phyloP scores from a whole-genome alignment of 2,797 vertebrate species.

The Phalanger gymnotis region DNA sequence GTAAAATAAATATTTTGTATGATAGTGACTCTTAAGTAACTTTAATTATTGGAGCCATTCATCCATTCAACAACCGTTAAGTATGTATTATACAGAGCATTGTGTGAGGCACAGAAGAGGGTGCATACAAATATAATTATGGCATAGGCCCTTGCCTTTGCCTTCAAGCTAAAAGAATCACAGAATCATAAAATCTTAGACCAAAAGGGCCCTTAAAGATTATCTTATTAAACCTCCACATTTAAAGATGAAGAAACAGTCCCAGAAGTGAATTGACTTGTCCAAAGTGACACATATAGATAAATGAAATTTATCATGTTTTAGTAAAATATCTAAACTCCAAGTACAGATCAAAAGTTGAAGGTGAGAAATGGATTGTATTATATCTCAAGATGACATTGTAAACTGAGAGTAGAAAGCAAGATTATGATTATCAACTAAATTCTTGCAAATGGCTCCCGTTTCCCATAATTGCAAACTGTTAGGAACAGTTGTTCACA shows the following conservation, averaged over 20 bases:
- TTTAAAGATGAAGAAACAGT: not conserved
- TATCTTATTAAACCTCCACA: not conserved
- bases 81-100: not conserved
- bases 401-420: not conserved
- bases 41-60: not conserved
- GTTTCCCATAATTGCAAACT: not conserved
- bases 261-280: not conserved
- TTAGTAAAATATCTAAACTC: not conserved
- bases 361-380: not conserved
- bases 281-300: not conserved
- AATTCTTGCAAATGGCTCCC: not conserved
- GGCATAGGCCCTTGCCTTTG: not conserved
- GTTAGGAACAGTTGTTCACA: not conserved
- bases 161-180: not conserved
- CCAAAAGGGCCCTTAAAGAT: not conserved
- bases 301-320: not conserved
- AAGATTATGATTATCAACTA: not conserved
- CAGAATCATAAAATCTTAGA: not conserved
- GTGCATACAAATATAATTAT: not conserved
- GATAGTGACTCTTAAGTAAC: not conserved
- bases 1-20: not conserved
- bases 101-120: not conserved
- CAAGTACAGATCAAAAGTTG: not conserved
- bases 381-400: not conserved
- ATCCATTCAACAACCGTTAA: not conserved